Evolutionary conservation across 2,888 invertebrate genomes (phyloP), one percentile per base, ranked within the genome.

Genomic region (Unio pictorum): DNA sequence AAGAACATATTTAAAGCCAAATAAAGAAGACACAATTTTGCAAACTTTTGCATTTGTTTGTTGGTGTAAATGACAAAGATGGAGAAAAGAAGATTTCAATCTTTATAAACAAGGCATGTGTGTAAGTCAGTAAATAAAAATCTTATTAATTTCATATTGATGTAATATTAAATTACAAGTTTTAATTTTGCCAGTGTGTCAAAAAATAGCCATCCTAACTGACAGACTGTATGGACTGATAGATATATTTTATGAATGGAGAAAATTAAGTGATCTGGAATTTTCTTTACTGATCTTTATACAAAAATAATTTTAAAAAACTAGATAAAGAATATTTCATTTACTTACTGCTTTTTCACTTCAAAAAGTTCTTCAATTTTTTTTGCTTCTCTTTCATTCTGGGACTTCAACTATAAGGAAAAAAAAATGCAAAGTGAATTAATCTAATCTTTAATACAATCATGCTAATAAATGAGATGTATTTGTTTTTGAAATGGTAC

Each of bases 321-420:
- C 26, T 30, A 28, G 57, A 54, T 28, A 57, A 3, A 23, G 23
- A 23, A 56, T 26, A 64, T 34, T 7, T 55, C 58, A 61, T 56
- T 26, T 26, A 86, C 88, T 87, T 92, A 93, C 81, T 93, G 92
- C 83, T 94, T 94, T 81, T 93, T 92, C 80, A 95, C 94, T 62
- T 93, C 91, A 82, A 94, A 94, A 6, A 94, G 91, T 68, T 93
- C 92, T 84, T 95, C 95, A 3, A 95, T 89, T 11, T 91, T 92
- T 73, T 93, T 92, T 8, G 92, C 91, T 79, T 94, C 94, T 84
- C 92, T 90, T 74, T 92, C 92, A 82, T 92, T 92, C 91, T 85
- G 93, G 92, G 79, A 78, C 75, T 85, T 86, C 45, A 89, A 72
- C 88, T 89, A 75, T 45, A 79, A 72, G 30, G 60, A 57, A 56